These are phyloP conservation scores for Pelobates cultripes DNA, from an alignment of 2,797 vertebrate genomes.

Conservation along the genomic window DNA sequence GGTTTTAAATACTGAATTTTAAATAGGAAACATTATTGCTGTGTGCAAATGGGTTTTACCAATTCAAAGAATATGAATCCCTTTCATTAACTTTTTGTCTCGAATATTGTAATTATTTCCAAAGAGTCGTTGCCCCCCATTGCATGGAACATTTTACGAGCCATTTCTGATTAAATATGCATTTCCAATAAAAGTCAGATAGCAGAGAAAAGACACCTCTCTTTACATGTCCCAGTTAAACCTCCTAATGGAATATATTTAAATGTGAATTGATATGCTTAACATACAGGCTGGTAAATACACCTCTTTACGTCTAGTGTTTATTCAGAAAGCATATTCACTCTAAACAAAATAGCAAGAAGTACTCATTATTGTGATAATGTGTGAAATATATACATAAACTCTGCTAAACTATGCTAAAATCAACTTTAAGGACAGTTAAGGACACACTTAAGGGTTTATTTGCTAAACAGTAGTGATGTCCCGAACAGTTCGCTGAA, in stretches of 20 bases:
- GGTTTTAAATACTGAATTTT: not conserved
- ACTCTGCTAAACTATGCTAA: no score
- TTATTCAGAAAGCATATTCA: not conserved
- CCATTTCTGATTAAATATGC: slow-evolving; percentile 12
- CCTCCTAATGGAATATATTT: slow-evolving; percentile 19
- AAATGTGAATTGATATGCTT: not conserved
- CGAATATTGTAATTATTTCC: slow-evolving; percentile 19
- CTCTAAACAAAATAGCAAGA: not conserved
- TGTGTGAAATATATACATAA: no score
- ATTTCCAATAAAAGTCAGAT: slow-evolving; percentile 20
- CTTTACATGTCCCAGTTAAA: not conserved
- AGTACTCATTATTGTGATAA: not conserved
- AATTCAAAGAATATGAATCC: not conserved
- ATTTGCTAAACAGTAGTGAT: no score
- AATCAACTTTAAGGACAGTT: no score
- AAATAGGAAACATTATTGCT: not conserved
- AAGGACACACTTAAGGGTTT: no score
- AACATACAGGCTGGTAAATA: not conserved
- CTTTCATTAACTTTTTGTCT: slow-evolving; percentile 7
- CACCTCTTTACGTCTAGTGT: not conserved
- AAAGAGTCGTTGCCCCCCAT: not conserved
- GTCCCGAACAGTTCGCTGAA: no score
- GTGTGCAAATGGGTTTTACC: not conserved
- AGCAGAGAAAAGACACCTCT: not conserved
- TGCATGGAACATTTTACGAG: not conserved